Evolutionary conservation across 2,113 vertebrate species (phyloP).

Genomic region (Python bivittatus): DNA sequence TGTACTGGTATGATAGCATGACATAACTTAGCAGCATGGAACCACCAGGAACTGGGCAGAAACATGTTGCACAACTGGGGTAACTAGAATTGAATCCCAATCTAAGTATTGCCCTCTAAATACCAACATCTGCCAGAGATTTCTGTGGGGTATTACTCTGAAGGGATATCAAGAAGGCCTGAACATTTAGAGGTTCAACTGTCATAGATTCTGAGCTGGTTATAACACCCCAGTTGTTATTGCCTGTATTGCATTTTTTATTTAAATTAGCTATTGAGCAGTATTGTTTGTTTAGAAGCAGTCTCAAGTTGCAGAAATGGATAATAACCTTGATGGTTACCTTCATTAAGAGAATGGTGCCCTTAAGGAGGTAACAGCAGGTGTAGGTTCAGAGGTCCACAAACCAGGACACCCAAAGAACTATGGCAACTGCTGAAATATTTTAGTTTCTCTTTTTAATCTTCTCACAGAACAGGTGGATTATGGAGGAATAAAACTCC

Average conservation of each 20-base stretch:
- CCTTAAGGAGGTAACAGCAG: neutral
- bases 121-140: neutral
- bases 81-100: neutral
- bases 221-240: neutral
- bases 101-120: neutral
- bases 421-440: neutral
- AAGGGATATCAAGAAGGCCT: neutral
- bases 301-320: neutral
- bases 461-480: neutral
- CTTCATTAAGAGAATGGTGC: neutral
- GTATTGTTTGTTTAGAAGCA: neutral
- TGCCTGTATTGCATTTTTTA: neutral
- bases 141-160: neutral
- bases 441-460: neutral
- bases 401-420: neutral
- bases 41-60: neutral
- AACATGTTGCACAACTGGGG: neutral
- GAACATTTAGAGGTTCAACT: neutral
- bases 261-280: neutral
- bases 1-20: neutral
- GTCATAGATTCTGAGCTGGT: neutral
- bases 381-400: neutral
- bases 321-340: neutral
- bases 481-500: neutral
- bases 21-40: neutral